Evolutionary conservation across 2,113 vertebrate genomes (phyloP), one percentile per base, ranked within the genome.

Genomic region (Charadrius vociferus): DNA sequence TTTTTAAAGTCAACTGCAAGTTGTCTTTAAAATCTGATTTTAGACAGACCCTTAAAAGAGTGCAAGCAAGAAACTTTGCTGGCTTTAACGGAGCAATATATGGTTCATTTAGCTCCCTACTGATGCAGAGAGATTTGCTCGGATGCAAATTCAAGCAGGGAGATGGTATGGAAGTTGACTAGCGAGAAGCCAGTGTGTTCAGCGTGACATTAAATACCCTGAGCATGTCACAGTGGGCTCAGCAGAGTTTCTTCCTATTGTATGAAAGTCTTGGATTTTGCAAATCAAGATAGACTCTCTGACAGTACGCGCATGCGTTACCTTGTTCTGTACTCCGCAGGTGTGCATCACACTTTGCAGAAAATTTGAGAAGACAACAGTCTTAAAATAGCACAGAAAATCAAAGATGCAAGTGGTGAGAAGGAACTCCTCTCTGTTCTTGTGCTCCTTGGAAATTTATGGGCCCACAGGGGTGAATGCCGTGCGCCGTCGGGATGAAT

Each of bases 401-500:
- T 32, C 41, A 56, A 55, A 83, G 65, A 62, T 19, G 59, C 6
- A 61, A 71, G 56, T 3, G 27, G 39, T 26, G 73, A 87, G 53
- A 39, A 52, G 36, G 39, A 65, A 16, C 9, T 14, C 37, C 19
- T 45, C 41, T 75, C 77, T 34, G 14, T 37, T 47, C 59, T 53
- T 53, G 8, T 30, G 47, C n/a, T 62, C 7, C 62, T 23, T 61
- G 52, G 59, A 53, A 59, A 63, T 22, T 17, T 14, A 19, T 27
- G 73, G 66, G 6, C 37, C 39, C 22, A 6, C 30, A 29, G 19
- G 3, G 13, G 3, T 18, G 37, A 53, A 36, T 7, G 10, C 12
- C 0, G 3, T 55, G n/a, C 4, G 2, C n/a, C n/a, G 6, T 41
- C 45, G 3, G 1, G n/a, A 10, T 66, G 75, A 19, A 34, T 19